Evolutionary conservation across 2,797 vertebrate genomes (phyloP).

Genomic region (Echiichthys vipera): DNA sequence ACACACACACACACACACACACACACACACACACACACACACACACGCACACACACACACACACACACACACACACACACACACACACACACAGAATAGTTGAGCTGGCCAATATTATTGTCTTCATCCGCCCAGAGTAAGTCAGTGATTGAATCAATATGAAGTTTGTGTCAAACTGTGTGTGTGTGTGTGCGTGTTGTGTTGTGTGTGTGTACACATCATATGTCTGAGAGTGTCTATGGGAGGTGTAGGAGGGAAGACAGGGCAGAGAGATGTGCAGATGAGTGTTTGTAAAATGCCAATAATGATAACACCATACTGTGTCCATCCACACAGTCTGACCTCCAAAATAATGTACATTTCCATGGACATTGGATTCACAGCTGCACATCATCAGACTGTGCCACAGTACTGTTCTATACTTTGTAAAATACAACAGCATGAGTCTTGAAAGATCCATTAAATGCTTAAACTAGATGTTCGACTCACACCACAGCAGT

Average conservation of each 20-base stretch:
- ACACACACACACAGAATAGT: not conserved
- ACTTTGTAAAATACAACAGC: not conserved
- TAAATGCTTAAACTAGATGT: not conserved
- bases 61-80: too few relatives aligned
- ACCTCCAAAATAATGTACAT: conserved; percentile 48
- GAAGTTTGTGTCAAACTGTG: conserved; percentile 35
- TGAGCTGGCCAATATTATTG: conserved; percentile 18
- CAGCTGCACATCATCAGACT: not conserved
- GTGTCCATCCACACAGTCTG: conserved; percentile 19
- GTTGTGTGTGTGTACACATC: not conserved
- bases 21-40: not conserved
- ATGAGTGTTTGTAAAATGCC: conserved; percentile 37
- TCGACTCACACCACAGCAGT: not conserved
- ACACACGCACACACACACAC: not conserved
- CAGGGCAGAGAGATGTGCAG: not conserved
- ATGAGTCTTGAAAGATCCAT: not conserved
- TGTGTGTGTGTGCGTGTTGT: not conserved
- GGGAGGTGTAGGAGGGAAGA: conserved; percentile 10
- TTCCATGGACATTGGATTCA: conserved; percentile 6
- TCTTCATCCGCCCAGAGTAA: conserved; percentile 27
- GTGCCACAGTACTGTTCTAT: not conserved
- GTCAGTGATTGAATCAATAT: conserved; percentile 64
- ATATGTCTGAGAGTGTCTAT: not conserved
- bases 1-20: not conserved
- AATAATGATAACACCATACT: conserved; percentile 19